phyloP scores from a whole-genome alignment of 2,113 vertebrate species.

The Indri indri region DNA sequence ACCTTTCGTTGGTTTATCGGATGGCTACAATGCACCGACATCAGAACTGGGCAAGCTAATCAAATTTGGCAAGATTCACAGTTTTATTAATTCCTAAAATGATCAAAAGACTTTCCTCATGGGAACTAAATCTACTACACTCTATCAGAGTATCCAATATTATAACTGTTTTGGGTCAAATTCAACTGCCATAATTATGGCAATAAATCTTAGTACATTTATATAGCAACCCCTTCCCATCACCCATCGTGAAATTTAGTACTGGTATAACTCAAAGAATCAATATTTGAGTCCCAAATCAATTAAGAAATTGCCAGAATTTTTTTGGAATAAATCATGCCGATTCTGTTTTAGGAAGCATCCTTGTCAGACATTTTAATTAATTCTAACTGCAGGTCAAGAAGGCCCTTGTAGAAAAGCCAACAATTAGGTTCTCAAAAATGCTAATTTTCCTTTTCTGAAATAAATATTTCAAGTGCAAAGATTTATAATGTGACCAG shows the following conservation, averaged over 20 bases:
- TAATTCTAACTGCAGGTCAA: constrained; percentile 38
- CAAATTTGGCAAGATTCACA: constrained; percentile 1
- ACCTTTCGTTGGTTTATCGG: background rate
- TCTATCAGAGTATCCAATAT: background rate
- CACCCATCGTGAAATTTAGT: background rate
- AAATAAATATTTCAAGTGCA: background rate
- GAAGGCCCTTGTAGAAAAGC: constrained; percentile 18
- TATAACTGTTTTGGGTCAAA: background rate
- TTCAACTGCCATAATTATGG: constrained; percentile 1
- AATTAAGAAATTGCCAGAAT: constrained; percentile 47
- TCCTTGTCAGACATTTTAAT: constrained; percentile 47
- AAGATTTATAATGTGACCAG: background rate
- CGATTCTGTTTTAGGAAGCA: constrained; percentile 24
- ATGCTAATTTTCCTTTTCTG: background rate
- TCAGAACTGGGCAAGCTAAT: constrained; percentile 16
- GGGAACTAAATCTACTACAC: background rate
- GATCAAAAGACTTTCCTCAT: background rate
- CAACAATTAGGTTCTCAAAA: background rate
- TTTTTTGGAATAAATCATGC: background rate
- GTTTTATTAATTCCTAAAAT: constrained; percentile 11
- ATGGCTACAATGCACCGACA: background rate
- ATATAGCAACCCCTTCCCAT: background rate
- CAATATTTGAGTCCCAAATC: background rate
- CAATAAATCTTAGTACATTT: constrained; percentile 51
- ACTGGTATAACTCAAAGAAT: background rate